Evolutionary conservation across 2,888 invertebrate genomes (phyloP), one percentile per base, ranked within the genome.

Genomic region (Temnothorax rugatulus): DNA sequence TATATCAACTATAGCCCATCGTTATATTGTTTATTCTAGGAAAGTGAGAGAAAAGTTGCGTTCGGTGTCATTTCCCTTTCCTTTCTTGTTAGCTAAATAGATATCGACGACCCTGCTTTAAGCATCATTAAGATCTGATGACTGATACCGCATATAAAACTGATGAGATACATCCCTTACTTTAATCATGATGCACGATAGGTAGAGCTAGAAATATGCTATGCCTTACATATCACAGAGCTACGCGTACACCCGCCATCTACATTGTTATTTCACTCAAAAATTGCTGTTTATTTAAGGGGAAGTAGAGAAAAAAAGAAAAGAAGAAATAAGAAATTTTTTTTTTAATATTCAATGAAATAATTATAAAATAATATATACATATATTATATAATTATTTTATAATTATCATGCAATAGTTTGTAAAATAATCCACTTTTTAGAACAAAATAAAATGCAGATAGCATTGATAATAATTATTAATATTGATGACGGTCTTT

Each of bases 161-260:
- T 91, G 92, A 92, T 92, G 91, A 93, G 90, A 88, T 91, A 88
- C 85, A 84, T 92, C 86, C 89, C 90, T 91, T 92, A 93, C 90
- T 92, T 91, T 91, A 94, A 92, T 90, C 90, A 92, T 92, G 92
- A 92, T 91, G 92, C 92, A 92, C 92, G 90, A 91, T 91, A 92
- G 91, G 92, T 92, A 92, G 92, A 91, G 92, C 92, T 94, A 93
- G 90, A 90, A 92, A 94, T 94, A 94, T 92, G 94, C 94, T 95
- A 95, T 94, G 92, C 94, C 89, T 93, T 95, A 95, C 94, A 95
- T 95, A 95, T 95, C 95, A 95, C 95, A 95, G 95, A 95, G 94
- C 94, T 95, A 94, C 93, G 93, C 94, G 93, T 92, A 93, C 93
- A 92, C 92, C 93, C 93, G 87, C 92, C 92, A 93, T 93, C 93